Evolutionary conservation across 2,113 vertebrate species (phyloP).

Genomic region (Percina caprodes): DNA sequence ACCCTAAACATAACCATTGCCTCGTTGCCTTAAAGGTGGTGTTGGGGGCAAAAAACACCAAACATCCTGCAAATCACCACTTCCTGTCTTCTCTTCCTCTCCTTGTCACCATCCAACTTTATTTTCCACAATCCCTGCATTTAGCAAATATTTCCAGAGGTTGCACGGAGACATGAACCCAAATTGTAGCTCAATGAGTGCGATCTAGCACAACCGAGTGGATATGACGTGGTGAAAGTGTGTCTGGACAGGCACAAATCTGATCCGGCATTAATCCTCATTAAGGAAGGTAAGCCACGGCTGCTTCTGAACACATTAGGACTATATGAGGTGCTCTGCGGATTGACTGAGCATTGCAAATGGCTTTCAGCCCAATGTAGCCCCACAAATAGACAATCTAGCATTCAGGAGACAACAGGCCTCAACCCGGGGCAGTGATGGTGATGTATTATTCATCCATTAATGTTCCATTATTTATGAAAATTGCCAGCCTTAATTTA

Average conservation of each 20-base stretch:
- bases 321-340: constrained; percentile 28
- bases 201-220: constrained; percentile 66
- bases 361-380: constrained; percentile 38
- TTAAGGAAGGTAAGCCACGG: constrained; percentile 61
- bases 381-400: constrained; percentile 61
- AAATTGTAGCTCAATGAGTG: constrained; percentile 52
- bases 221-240: constrained; percentile 34
- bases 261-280: constrained; percentile 78
- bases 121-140: constrained; percentile 35
- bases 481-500: constrained; percentile 32
- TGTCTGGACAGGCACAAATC: constrained; percentile 47
- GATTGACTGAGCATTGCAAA: constrained; percentile 50
- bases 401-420: constrained; percentile 34
- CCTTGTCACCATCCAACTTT: constrained; percentile 7
- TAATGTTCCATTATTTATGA: constrained; percentile 42
- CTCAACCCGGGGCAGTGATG: neutral
- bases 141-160: constrained; percentile 43
- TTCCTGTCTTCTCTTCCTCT: constrained; percentile 1
- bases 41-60: too few species aligned
- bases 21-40: too few species aligned
- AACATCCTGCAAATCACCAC: neutral
- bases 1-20: too few species aligned
- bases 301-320: constrained; percentile 60
- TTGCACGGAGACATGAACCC: constrained; percentile 29
- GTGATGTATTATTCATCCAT: constrained; percentile 53